Evolutionary conservation across 2,888 invertebrate species (phyloP).

Genomic region (Elmis aenea): DNA sequence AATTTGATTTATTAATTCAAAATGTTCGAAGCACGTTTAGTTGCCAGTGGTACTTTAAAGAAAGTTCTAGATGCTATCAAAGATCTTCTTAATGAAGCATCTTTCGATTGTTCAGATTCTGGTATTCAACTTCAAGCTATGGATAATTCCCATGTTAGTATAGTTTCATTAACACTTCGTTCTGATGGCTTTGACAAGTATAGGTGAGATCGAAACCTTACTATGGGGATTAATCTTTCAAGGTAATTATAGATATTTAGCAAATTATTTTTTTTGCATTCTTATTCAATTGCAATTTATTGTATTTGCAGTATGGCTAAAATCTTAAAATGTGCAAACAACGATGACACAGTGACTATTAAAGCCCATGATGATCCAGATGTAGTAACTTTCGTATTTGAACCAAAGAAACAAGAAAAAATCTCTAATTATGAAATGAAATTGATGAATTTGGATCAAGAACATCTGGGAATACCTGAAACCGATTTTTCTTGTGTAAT

Average conservation of each 20-base stretch:
- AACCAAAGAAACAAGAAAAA: constrained; percentile 92
- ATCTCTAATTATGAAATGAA: constrained; percentile 98
- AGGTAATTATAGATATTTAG: constrained; percentile 64
- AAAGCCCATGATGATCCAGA: constrained; percentile 96
- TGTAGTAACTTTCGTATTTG: constrained; percentile 92
- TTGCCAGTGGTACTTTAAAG: constrained; percentile 86
- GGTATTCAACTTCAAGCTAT: constrained; percentile 91
- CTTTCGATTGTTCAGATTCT: constrained; percentile 94
- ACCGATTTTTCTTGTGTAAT: constrained; percentile 97
- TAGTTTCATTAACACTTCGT: constrained; percentile 88
- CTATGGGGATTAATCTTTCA: constrained; percentile 94
- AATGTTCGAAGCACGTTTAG: constrained; percentile 98
- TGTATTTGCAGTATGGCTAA: constrained; percentile 76
- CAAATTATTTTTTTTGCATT: not conserved
- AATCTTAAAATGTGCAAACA: constrained; percentile 93
- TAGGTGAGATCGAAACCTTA: constrained; percentile 95
- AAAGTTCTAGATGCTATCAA: constrained; percentile 98
- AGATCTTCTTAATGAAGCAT: constrained; percentile 95
- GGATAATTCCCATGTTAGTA: constrained; percentile 98
- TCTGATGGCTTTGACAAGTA: constrained; percentile 98
- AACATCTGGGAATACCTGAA: constrained; percentile 96
- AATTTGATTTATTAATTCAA: too few species aligned
- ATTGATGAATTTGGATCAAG: constrained; percentile 96
- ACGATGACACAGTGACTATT: constrained; percentile 95
- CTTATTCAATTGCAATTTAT: constrained; percentile 11